Conservation (phyloP, 2,888 invertebrate genomes). For the Cephus spinipes region DNA sequence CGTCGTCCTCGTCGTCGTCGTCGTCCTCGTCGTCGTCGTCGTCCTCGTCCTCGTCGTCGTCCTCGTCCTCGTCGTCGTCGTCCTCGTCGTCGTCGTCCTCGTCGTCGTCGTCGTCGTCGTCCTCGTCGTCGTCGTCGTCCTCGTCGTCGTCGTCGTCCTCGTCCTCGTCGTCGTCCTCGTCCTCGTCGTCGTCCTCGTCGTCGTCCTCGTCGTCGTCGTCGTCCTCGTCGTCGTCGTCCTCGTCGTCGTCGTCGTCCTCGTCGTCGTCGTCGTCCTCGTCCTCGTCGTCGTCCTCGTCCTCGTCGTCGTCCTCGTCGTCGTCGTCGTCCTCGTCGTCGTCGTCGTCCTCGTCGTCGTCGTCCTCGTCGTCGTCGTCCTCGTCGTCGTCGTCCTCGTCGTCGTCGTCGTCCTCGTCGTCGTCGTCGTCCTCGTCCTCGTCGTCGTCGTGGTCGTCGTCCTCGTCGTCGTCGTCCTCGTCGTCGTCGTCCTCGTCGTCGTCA, state of each 20-base stretch:
- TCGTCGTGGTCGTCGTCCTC: neutral
- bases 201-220: neutral
- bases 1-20: neutral
- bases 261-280: neutral
- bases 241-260: neutral
- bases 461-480: neutral
- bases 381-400: neutral
- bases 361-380: too few relatives aligned
- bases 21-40: neutral
- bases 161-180: neutral
- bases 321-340: too few relatives aligned
- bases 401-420: neutral
- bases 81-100: conserved; percentile 1
- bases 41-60: neutral
- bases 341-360: too few relatives aligned
- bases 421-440: neutral
- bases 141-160: neutral
- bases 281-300: neutral
- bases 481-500: too few relatives aligned
- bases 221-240: neutral
- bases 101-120: neutral
- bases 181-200: neutral
- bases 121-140: neutral
- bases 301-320: too few relatives aligned
- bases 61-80: neutral